Base-by-base conservation (phyloP, 2,888 invertebrate genomes). In the Tipula unca region DNA sequence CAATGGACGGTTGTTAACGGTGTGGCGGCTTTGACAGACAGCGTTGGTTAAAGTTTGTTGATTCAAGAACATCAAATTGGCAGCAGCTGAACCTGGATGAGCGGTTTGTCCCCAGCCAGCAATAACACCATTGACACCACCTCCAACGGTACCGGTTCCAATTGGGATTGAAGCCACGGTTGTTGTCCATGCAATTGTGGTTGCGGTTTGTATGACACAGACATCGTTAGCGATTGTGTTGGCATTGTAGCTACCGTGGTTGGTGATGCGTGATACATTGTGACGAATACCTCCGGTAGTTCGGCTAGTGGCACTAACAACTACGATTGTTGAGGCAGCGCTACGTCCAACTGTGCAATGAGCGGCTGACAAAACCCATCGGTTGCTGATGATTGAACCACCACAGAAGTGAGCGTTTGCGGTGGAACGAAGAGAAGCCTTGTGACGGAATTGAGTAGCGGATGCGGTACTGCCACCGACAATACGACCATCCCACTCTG, bases 351-450 rank as follows among this genome's bases (percentile, higher is more conserved):
- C 8, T n/a, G 86, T 86, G 85, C 89, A 89, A 85, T 88, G 88
- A 82, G 88, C 88, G 35, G 88, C 88, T n/a, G 88, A 88, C 4
- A 88, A 82, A 25, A 88, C 86, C 87, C 87, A 88, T 35, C 87
- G 86, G 8, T 82, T 69, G 54, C 86, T 88, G 29, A 89, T 85
- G 82, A 89, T 87, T 13, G 87, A 87, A 39, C 88, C 88, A 36
- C 88, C 89, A 85, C 89, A 89, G 84, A 86, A 86, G 82, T 88
- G 88, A n/a, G 36, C 54, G n/a, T 86, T 86, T 54, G 82, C 85
- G 10, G n/a, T 35, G 6, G 54, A 85, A 86, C 88, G 86, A n/a
- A 88, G 82, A 14, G 88, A 88, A n/a, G 87, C 86, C 36, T 88
- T 87, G 84, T 86, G 86, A 4, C 87, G 87, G 84, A 87, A 88